Evolutionary conservation across 2,797 vertebrate genomes (phyloP).

Genomic region (Dicrostonyx torquatus): DNA sequence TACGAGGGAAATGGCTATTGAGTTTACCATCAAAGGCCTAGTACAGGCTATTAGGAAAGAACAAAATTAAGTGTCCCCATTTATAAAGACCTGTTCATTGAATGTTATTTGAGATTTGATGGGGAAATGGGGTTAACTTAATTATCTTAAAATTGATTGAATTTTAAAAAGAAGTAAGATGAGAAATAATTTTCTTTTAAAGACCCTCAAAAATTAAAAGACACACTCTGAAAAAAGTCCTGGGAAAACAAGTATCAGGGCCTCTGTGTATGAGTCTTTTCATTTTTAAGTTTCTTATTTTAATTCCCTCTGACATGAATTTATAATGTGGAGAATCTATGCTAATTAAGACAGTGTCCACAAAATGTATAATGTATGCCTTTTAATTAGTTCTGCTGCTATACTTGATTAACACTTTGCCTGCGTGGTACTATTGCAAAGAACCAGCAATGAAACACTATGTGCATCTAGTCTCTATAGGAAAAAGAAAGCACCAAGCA

Average conservation of each 20-base stretch:
- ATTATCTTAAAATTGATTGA: not conserved
- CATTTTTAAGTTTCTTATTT: conserved; percentile 73
- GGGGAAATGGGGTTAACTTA: not conserved
- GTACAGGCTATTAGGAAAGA: not conserved
- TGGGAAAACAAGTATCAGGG: conserved; percentile 24
- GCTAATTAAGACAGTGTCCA: conserved; percentile 82
- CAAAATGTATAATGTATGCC: conserved; percentile 83
- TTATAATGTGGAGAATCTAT: conserved; percentile 77
- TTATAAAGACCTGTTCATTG: conserved; percentile 24
- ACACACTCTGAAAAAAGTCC: conserved; percentile 34
- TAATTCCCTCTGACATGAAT: conserved; percentile 77
- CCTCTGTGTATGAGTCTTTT: conserved; percentile 56
- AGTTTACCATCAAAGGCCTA: conserved; percentile 9
- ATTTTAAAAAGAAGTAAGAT: conserved; percentile 33
- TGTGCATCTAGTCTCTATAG: conserved; percentile 70
- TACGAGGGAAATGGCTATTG: not conserved
- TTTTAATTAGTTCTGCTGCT: conserved; percentile 84
- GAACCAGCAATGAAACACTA: conserved; percentile 77
- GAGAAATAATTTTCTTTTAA: conserved; percentile 18
- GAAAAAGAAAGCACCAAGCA: conserved; percentile 22
- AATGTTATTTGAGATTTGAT: not conserved
- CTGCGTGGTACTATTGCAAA: conserved; percentile 77
- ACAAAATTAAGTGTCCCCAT: conserved; percentile 25
- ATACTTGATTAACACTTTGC: conserved; percentile 85
- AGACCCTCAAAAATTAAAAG: conserved; percentile 16